Evolutionary conservation across 23 tunicate species (phyloP), one percentile per base, ranked within the genome.

Genomic region (Ascidia mentula): DNA sequence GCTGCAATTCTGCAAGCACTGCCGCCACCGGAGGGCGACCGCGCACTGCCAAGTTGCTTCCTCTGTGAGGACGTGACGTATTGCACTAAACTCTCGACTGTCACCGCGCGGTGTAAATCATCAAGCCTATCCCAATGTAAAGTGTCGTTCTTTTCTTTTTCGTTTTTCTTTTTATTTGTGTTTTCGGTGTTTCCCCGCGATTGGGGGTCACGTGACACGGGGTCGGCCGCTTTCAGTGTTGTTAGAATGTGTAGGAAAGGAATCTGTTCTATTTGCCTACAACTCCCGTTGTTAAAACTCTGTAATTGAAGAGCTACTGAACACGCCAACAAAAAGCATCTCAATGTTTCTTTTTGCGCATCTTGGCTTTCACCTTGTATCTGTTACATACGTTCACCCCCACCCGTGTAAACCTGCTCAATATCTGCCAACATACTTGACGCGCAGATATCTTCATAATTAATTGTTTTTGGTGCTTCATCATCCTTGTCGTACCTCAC

Each of bases 21-120:
- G 24, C 28, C 65, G 65, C 65, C 65, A 53, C 65, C 65, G 22
- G 24, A 9, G 13, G 65, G 13, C 65, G 24, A 28, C 28, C 65
- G 65, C 65, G 24, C 7, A 9, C 24, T 9, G 65, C 13, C 65
- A 9, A 53, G 15, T 42, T 42, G 53, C 53, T 42, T 42, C 53
- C n/a, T 12, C 53, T 42, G 53, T 42, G 12, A 20, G 28, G 24
- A 53, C 65, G 65, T 28, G 13, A 28, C 65, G 65, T 9, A 20
- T 53, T 53, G 65, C 65, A 53, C 65, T 53, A 53, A 53, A 53
- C 65, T 53, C 65, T 53, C 65, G 22, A 53, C 65, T 53, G 65
- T 28, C 65, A 53, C 13, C 4, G 13, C 65, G 65, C 24, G 65
- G 7, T 28, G 65, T 28, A 9, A 28, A 53, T 53, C 65, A 9